A percentile compares a stretch with the other conserved stretches of the same genome.
These are phyloP conservation scores for Vidua macroura DNA, from an alignment of 2,113 vertebrate species.

Conservation along the genomic window DNA sequence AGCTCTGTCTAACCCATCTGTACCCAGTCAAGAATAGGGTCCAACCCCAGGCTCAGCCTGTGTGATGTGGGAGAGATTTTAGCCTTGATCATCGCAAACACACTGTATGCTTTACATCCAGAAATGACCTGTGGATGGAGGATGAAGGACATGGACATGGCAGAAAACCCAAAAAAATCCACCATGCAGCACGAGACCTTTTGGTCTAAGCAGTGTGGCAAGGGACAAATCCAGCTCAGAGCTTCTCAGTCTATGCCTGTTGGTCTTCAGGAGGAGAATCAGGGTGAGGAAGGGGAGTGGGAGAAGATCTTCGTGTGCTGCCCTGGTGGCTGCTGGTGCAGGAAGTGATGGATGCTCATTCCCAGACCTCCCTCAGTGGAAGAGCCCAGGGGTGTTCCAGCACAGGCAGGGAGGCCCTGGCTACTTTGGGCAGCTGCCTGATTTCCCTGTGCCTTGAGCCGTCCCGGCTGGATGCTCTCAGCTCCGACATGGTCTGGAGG, in stretches of 20 bases:
- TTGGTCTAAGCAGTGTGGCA: background rate
- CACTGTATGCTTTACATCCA: background rate
- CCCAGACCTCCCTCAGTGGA: background rate
- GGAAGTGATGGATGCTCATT: background rate
- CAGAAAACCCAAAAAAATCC: background rate
- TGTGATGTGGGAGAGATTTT: rapidly evolving
- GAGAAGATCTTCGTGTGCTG: background rate
- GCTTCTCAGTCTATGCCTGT: rapidly evolving
- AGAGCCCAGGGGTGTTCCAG: background rate
- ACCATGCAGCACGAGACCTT: background rate
- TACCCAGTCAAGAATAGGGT: rapidly evolving
- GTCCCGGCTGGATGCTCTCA: background rate
- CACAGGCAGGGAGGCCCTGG: background rate
- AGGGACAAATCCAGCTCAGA: background rate
- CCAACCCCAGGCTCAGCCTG: background rate
- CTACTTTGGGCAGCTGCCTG: slow-evolving; percentile 7
- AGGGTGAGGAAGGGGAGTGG: background rate
- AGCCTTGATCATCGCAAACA: background rate
- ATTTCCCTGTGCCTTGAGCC: background rate
- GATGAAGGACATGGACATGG: rapidly evolving
- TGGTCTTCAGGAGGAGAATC: background rate
- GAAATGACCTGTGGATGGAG: background rate
- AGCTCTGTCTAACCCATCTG: background rate
- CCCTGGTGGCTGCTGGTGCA: background rate
- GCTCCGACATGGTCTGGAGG: background rate